These are phyloP conservation scores for Aphaenogaster ashmeadi DNA, from an alignment of 1,140 invertebrate species.

Conservation along the genomic window DNA sequence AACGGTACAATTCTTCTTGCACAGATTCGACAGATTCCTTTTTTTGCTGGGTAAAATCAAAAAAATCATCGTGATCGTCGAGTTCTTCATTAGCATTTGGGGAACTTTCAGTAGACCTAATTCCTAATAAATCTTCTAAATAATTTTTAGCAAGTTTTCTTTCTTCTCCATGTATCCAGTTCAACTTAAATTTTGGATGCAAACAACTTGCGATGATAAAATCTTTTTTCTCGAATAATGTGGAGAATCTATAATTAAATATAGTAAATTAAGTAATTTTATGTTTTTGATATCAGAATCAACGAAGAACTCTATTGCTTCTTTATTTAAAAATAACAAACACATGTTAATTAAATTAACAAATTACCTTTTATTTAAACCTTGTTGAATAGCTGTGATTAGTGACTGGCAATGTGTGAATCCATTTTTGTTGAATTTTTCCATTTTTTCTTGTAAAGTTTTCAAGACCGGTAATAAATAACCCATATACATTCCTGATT, in stretches of 20 bases:
- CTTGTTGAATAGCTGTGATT: not conserved
- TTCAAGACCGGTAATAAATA: not conserved
- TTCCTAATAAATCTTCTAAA: conserved; percentile 9
- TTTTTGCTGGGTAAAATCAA: not conserved
- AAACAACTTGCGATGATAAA: conserved; percentile 11
- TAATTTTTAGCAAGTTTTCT: not conserved
- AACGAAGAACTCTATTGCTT: not conserved
- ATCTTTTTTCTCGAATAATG: not conserved
- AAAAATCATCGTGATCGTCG: not conserved
- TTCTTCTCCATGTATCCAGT: conserved; percentile 4
- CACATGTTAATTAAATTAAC: not conserved
- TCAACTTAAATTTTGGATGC: conserved; percentile 8
- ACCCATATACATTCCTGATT: not conserved
- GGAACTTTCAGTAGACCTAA: not conserved
- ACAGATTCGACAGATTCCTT: too few species aligned
- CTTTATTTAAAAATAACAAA: not conserved
- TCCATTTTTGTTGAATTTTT: not conserved
- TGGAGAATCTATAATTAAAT: conserved; percentile 3
- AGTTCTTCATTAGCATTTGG: not conserved
- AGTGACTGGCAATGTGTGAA: not conserved
- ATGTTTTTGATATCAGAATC: not conserved
- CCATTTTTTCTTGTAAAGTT: not conserved
- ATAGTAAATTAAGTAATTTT: not conserved
- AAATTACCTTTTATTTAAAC: conserved; percentile 27
- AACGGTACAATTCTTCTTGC: not conserved